Evolutionary conservation across 2,113 vertebrate species (phyloP), one percentile per base, ranked within the genome.

Genomic region (Osmerus eperlanus): DNA sequence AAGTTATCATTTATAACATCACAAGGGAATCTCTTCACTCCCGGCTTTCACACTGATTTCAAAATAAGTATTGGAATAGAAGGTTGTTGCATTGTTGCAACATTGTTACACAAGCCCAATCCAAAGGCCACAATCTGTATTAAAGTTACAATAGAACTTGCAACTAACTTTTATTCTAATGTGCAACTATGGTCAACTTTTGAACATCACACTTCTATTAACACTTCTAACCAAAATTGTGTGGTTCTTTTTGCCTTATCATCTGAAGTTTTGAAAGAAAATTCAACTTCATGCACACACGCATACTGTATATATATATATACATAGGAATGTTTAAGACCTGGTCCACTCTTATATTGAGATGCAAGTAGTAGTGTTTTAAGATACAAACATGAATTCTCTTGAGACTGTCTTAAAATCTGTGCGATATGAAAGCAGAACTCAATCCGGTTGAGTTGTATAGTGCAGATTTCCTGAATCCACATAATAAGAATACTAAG

Each of bases 121-220:
- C 73, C 51, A 79, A 88, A 86, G 88, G 83, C 87, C 81, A 84
- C 28, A 64, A 47, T 12, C 41, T 47, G 1, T 82, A 13, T 66
- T 81, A 28, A 60, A 75, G 75, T 78, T 12, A 73, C 61, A 76
- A 72, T 21, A 65, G 1, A 54, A 65, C 67, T 56, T 74, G 61
- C 75, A 76, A 79, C 66, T 70, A 9, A 65, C 69, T 0, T 80
- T 21, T 74, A 70, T 74, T 21, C 56, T 76, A 9, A 60, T 29
- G 54, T 60, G 15, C 54, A 51, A 14, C 53, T 55, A 11, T 7
- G 32, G 16, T 18, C 67, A 23, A 60, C 67, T 47, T 47, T 47
- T 6, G 4, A 36, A 47, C 41, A 47, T 47, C 41, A 47, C 41
- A 47, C 41, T 47, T 47, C 7, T 47, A 47, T 36, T 36, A 9